Evolutionary conservation across 2,797 vertebrate species (phyloP).

Genomic region (Phrynocephalus vlangalii): DNA sequence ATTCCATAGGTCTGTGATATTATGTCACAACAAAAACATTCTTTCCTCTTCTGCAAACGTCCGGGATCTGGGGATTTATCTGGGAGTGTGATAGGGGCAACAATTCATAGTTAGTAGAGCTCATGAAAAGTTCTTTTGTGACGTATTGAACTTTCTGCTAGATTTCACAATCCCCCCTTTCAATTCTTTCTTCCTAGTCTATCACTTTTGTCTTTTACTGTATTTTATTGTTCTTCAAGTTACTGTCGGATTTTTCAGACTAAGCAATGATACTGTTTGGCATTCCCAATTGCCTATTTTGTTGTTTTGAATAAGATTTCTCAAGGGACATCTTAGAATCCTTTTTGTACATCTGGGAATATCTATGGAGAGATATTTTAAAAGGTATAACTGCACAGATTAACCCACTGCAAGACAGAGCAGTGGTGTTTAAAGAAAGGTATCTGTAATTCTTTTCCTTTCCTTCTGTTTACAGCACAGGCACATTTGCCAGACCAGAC

Average conservation of each 20-base stretch:
- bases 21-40: too few relatives aligned
- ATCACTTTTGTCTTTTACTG: background rate
- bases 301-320: constrained; percentile 20
- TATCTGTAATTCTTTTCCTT: constrained; percentile 8
- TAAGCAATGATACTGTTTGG: constrained; percentile 24
- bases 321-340: constrained; percentile 13
- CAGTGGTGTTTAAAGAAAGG: constrained; percentile 19
- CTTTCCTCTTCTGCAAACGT: too few relatives aligned
- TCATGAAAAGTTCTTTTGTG: background rate
- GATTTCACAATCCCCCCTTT: background rate
- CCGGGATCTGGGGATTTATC: too few relatives aligned
- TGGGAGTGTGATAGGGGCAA: too few relatives aligned
- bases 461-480: constrained; percentile 20
- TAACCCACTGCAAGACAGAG: constrained; percentile 21
- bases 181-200: background rate
- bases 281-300: constrained; percentile 25
- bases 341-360: constrained; percentile 24
- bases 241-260: constrained; percentile 3
- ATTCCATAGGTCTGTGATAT: too few relatives aligned
- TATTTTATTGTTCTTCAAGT: constrained; percentile 13
- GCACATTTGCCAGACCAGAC: constrained; percentile 17
- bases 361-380: constrained; percentile 3
- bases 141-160: background rate
- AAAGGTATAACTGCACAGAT: background rate
- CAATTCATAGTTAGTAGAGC: too few relatives aligned